A percentile compares a stretch with the other conserved stretches of the same genome.
phyloP scores from a whole-genome alignment of 30 jellyfish, hydroid and myxozoan genomes.

The Aurelia aurita complex sp. Pacific region DNA sequence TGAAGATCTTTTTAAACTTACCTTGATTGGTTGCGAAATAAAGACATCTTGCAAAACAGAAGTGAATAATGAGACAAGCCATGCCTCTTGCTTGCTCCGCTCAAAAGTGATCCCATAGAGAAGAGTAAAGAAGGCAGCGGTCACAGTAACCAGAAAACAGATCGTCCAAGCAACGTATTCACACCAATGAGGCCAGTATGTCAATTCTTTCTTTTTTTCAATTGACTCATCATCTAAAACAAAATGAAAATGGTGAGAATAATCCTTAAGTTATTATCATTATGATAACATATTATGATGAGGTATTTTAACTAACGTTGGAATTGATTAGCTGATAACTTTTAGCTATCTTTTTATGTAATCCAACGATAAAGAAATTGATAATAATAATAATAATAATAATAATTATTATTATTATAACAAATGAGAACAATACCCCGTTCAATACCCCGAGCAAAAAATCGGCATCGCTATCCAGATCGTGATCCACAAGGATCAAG shows the following conservation, averaged over 20 bases:
- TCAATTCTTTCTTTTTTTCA: not conserved
- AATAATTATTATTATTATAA: too few species aligned
- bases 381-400: too few species aligned
- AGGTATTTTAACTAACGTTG: too few species aligned
- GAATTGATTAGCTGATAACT: too few species aligned
- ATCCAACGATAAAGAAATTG: too few species aligned
- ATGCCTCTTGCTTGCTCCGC: slow-evolving; percentile 64
- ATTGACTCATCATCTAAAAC: not conserved
- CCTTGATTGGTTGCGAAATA: slow-evolving; percentile 86
- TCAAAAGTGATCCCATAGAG: slow-evolving; percentile 90
- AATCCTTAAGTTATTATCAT: not conserved
- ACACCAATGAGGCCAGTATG: slow-evolving; percentile 64
- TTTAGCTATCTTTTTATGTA: too few species aligned
- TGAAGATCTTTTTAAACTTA: not conserved
- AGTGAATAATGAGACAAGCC: slow-evolving; percentile 77
- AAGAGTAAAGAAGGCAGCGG: slow-evolving; percentile 82
- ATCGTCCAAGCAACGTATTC: slow-evolving; percentile 72
- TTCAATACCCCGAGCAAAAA: too few species aligned
- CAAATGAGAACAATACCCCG: too few species aligned
- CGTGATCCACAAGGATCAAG: not conserved
- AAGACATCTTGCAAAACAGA: slow-evolving; percentile 77
- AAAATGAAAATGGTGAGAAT: not conserved
- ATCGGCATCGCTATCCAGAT: not conserved
- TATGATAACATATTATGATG: too few species aligned
- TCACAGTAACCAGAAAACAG: slow-evolving; percentile 34